Conservation (phyloP, 37 sponge, comb jelly and placozoan species). For the Corticium candelabrum region DNA sequence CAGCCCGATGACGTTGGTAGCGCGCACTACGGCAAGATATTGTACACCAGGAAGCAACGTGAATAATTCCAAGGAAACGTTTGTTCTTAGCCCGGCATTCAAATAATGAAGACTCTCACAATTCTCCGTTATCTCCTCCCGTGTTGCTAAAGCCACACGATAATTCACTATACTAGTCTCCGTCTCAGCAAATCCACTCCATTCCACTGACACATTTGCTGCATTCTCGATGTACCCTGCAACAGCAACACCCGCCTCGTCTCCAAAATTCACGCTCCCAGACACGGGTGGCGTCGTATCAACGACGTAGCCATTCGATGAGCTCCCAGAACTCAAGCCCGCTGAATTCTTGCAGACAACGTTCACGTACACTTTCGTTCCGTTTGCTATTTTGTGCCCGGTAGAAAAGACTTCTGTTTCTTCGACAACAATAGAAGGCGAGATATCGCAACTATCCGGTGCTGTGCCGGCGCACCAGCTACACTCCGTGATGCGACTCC, state of each 20-base stretch:
- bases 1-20: not conserved
- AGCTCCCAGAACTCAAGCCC: not conserved
- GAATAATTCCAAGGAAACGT: not conserved
- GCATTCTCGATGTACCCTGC: not conserved
- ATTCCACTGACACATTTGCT: not conserved
- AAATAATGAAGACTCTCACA: not conserved
- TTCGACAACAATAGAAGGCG: not conserved
- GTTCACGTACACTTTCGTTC: not conserved
- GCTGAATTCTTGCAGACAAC: not conserved
- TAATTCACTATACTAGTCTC: not conserved
- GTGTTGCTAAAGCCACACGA: not conserved
- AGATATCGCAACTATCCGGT: not conserved
- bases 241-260: not conserved
- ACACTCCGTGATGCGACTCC: not conserved
- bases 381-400: not conserved
- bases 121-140: not conserved
- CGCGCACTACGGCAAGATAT: not conserved
- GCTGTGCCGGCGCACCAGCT: not conserved
- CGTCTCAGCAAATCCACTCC: not conserved
- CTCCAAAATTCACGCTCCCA: not conserved
- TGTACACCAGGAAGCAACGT: not conserved
- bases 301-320: not conserved
- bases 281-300: not conserved
- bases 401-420: not conserved
- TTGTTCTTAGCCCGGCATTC: not conserved